phyloP scores from a whole-genome alignment of 2,113 vertebrate species.

The Triplophysa tibetana region DNA sequence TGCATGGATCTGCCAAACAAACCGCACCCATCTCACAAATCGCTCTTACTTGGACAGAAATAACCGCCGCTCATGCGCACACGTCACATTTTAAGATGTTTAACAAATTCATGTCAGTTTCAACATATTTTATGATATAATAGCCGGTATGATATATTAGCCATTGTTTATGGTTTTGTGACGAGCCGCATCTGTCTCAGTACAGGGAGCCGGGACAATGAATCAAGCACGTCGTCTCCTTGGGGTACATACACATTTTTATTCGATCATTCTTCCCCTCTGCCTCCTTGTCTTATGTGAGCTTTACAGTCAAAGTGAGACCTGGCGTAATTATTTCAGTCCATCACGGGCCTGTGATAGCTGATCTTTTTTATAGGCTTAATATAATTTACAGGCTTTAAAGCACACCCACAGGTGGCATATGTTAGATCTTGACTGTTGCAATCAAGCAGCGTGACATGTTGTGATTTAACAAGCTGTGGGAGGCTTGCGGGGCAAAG shows the following conservation, averaged over 20 bases:
- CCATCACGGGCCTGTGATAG: constrained; percentile 46
- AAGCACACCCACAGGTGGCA: constrained; percentile 60
- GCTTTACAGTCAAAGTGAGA: constrained; percentile 55
- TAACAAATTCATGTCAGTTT: background rate
- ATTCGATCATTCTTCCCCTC: constrained; percentile 28
- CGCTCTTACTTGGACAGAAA: constrained; percentile 1
- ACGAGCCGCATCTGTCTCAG: constrained; percentile 24
- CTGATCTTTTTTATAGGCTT: constrained; percentile 56
- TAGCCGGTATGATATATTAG: constrained; percentile 33
- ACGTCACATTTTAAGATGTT: background rate
- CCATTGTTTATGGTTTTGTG: constrained; percentile 38
- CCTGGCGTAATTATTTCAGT: constrained; percentile 56
- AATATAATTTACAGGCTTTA: constrained; percentile 61
- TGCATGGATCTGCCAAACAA: background rate
- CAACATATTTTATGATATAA: constrained; percentile 14
- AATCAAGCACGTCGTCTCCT: constrained; percentile 27
- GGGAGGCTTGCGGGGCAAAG: constrained; percentile 45
- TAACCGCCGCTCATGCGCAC: background rate
- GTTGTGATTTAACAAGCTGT: constrained; percentile 62
- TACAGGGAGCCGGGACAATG: constrained; percentile 11
- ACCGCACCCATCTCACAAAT: background rate
- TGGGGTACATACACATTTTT: constrained; percentile 22
- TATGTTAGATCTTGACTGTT: constrained; percentile 58
- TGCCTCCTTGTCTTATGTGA: constrained; percentile 36
- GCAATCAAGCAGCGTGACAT: constrained; percentile 60